A percentile compares a stretch with the other conserved stretches of the same genome.
phyloP scores from a whole-genome alignment of 2,888 invertebrate genomes.

The Onchidella celtica region DNA sequence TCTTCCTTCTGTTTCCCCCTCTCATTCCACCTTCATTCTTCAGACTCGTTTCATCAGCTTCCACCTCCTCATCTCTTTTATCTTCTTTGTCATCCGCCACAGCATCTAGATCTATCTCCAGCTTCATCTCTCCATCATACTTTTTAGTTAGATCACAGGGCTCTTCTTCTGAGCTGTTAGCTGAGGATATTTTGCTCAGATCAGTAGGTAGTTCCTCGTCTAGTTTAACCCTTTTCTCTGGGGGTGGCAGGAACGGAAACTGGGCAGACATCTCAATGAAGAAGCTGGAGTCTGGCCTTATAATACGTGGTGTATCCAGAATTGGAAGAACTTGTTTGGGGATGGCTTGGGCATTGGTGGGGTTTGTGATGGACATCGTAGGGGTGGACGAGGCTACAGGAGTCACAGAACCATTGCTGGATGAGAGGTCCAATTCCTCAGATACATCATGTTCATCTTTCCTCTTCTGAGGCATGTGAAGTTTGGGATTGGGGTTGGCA shows the following conservation, averaged over 20 bases:
- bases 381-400: constrained; percentile 60
- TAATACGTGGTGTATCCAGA: constrained; percentile 61
- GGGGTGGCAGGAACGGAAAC: constrained; percentile 69
- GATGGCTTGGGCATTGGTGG: constrained; percentile 61
- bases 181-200: constrained; percentile 34
- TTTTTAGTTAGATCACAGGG: constrained; percentile 50
- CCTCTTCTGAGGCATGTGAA: constrained; percentile 96
- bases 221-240: constrained; percentile 70
- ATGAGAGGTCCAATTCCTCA: constrained; percentile 40
- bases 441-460: constrained; percentile 86
- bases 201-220: constrained; percentile 54
- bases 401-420: constrained; percentile 3
- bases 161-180: constrained; percentile 24
- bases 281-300: constrained; percentile 63
- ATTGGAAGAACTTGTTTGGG: constrained; percentile 46
- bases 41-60: constrained; percentile 61
- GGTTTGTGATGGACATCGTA: constrained; percentile 58
- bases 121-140: constrained; percentile 38
- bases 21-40: constrained; percentile 58
- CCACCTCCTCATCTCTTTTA: constrained; percentile 37
- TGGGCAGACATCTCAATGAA: constrained; percentile 70
- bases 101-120: constrained; percentile 46
- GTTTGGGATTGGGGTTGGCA: constrained; percentile 98
- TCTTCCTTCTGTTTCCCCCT: constrained; percentile 72
- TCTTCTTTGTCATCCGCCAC: constrained; percentile 14